Base-by-base conservation (phyloP, 2,888 invertebrate genomes). In the Vesta saturnalis region DNA sequence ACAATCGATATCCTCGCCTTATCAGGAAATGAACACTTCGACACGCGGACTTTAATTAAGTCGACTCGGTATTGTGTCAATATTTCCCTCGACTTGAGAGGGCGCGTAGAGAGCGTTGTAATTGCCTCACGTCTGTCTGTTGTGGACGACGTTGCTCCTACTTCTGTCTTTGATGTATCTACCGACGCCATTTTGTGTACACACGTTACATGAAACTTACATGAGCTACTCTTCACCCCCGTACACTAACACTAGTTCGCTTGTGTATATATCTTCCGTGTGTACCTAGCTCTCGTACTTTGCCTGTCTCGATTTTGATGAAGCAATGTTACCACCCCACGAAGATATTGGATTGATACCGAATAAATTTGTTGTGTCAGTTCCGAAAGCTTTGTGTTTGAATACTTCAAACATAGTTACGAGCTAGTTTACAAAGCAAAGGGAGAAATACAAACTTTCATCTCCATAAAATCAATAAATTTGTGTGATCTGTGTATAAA, bases 141-240 rank as follows among this genome's bases (percentile, higher is more conserved):
- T 77, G 77, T 79, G 78, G 77, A 78, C 79, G 77, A 77, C 79
- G 76, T 73, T 74, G 77, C 74, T 39, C 39, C 39, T 39, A 39
- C 39, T 39, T 39, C 39, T 80, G 80, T 80, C 83, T 83, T 83
- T 83, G 83, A 83, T 83, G 81, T 82, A 72, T 76, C 77, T n/a
- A 39, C 39, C 39, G 39, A 10, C 80, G 80, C 82, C 82, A 82
- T 81, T 82, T 80, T 80, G 80, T 82, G 78, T 80, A 80, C 80
- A 81, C 80, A 73, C 66, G 79, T 78, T 79, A 79, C 81, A 83
- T 83, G 83, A 83, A 84, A 83, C 79, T 82, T 83, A 83, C 83
- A 84, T 84, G 82, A 83, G 82, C 80, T 78, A 74, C 78, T 76
- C 74, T 74, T 77, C 74, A 69, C 78, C 79, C 78, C 78, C 77